phyloP scores from a whole-genome alignment of 2,113 vertebrate genomes.

The Genyomyrus donnyi region DNA sequence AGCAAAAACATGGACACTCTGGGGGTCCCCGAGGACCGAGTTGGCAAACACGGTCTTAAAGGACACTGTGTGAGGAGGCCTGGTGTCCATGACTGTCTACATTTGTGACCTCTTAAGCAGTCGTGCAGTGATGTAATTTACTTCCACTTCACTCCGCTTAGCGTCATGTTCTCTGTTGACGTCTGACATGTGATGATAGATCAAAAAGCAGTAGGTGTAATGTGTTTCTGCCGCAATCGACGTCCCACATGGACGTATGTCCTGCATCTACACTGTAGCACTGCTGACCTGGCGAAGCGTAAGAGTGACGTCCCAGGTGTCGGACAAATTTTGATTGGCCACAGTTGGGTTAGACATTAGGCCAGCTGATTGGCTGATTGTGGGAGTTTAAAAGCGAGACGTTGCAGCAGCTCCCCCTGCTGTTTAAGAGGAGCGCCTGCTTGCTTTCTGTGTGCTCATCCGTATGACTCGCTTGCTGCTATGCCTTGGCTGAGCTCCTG shows the following conservation, averaged over 20 bases:
- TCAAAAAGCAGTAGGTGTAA: not conserved
- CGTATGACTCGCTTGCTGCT: conserved; percentile 59
- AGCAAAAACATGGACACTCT: not conserved
- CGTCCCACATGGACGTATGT: not conserved
- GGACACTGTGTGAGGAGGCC: not conserved
- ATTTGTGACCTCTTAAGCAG: conserved; percentile 5
- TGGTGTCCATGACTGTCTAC: not conserved
- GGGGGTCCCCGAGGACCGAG: not conserved
- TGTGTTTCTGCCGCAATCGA: not conserved
- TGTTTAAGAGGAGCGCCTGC: conserved; percentile 41
- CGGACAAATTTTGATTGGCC: not conserved
- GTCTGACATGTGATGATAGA: not conserved
- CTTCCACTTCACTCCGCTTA: not conserved
- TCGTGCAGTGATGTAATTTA: not conserved
- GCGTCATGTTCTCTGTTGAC: not conserved
- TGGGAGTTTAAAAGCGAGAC: not conserved
- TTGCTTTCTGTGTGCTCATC: conserved; percentile 56
- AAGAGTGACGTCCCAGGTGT: not conserved
- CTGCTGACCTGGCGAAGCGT: not conserved
- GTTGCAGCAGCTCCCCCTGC: not conserved
- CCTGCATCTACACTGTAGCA: not conserved
- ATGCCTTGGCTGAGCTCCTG: conserved; percentile 61
- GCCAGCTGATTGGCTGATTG: not conserved
- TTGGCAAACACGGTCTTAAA: not conserved
- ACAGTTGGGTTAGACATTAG: not conserved